phyloP scores from a whole-genome alignment of 2,888 invertebrate species.

The Ceramica pisi region DNA sequence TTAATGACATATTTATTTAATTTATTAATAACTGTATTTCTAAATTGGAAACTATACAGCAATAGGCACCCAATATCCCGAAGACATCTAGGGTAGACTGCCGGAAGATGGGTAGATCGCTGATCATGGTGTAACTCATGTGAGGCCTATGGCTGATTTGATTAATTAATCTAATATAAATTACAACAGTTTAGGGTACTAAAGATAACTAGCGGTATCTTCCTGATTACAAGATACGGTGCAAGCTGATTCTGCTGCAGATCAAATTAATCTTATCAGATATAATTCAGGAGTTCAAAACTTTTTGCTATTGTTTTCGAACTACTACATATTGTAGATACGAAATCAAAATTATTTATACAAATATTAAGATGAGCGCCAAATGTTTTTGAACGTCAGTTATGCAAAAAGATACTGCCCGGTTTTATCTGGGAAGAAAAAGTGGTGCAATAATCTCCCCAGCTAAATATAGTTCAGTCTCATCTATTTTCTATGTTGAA shows the following conservation, averaged over 20 bases:
- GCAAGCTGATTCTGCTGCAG: neutral
- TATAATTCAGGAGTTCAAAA: no score
- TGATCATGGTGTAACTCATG: slow-evolving; percentile 19
- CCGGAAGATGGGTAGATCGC: slow-evolving; percentile 8
- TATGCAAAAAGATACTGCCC: no score
- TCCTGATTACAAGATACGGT: slow-evolving; percentile 15
- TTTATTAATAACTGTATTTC: neutral
- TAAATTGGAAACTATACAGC: neutral
- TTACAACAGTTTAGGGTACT: slow-evolving; percentile 2
- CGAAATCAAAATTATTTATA: no score
- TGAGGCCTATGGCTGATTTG: slow-evolving; percentile 24
- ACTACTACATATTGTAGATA: no score
- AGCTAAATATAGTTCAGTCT: no score
- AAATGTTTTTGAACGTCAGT: no score
- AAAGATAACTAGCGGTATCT: neutral
- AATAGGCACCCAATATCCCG: neutral
- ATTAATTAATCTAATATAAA: slow-evolving; percentile 35
- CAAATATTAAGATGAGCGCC: no score
- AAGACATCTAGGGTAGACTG: slow-evolving; percentile 17
- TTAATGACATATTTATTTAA: no score
- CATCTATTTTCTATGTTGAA: no score
- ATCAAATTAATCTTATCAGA: neutral
- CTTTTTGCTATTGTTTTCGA: no score
- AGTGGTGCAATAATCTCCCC: no score
- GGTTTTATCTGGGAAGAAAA: no score